Evolutionary conservation across 2,113 vertebrate genomes (phyloP).

Genomic region (Triplophysa rosa): DNA sequence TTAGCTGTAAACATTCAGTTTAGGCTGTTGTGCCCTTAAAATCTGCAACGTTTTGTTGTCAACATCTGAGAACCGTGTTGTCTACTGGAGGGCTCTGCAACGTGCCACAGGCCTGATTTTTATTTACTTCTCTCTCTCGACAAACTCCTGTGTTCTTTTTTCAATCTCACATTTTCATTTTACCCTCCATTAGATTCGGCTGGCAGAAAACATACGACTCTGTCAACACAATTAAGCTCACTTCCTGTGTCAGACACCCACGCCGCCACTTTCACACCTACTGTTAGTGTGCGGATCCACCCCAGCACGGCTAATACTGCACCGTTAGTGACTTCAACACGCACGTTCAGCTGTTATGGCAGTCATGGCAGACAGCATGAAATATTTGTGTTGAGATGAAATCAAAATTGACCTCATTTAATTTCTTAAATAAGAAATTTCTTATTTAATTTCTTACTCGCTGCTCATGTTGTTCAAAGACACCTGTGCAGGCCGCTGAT

Average conservation of each 20-base stretch:
- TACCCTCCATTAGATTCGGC: slow-evolving; percentile 21
- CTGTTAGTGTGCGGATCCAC: slow-evolving; percentile 12
- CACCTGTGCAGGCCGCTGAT: no score
- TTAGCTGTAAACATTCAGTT: slow-evolving; percentile 75
- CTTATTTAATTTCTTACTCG: neutral
- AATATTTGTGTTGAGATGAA: slow-evolving; percentile 19
- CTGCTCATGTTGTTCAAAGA: no score
- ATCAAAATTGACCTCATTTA: slow-evolving; percentile 9
- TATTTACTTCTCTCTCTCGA: neutral
- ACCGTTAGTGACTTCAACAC: slow-evolving; percentile 20
- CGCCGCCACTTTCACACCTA: slow-evolving; percentile 44
- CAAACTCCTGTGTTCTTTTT: neutral
- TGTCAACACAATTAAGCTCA: slow-evolving; percentile 48
- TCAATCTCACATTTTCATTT: slow-evolving; percentile 20
- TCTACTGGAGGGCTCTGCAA: neutral
- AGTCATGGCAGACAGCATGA: slow-evolving; percentile 16
- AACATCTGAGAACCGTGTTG: slow-evolving; percentile 48
- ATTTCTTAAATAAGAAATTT: slow-evolving; percentile 11
- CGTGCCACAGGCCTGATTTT: neutral
- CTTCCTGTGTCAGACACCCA: slow-evolving; percentile 55
- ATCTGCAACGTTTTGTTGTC: slow-evolving; percentile 70
- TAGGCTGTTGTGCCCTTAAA: slow-evolving; percentile 69
- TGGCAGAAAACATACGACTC: slow-evolving; percentile 37
- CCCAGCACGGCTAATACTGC: slow-evolving; percentile 31
- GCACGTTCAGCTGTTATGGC: slow-evolving; percentile 17